Conservation (phyloP, 2,888 invertebrate species). For the Volucella bombylans region DNA sequence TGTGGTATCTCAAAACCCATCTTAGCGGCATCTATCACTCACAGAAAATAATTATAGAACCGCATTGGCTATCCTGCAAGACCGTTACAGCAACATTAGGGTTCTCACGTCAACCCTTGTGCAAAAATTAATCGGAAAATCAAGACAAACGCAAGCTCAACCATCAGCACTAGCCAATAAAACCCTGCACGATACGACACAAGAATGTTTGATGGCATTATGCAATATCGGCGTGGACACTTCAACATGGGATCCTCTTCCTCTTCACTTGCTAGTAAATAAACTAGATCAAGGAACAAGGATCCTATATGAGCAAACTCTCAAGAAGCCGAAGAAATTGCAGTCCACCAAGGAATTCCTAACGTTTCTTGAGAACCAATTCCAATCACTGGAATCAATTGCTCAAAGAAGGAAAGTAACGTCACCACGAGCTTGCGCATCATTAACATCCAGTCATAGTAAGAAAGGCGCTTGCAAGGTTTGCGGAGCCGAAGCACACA, state of each 20-base stretch:
- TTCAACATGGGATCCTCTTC: slow-evolving; percentile 16
- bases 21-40: too few relatives aligned
- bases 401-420: too few relatives aligned
- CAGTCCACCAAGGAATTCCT: slow-evolving; percentile 28
- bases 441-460: neutral
- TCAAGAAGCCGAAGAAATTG: slow-evolving; percentile 36
- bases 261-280: slow-evolving; percentile 28
- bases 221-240: slow-evolving; percentile 14
- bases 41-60: too few relatives aligned
- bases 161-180: too few relatives aligned
- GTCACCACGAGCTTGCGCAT: too few relatives aligned
- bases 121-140: slow-evolving; percentile 40
- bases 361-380: neutral
- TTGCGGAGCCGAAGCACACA: slow-evolving; percentile 11
- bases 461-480: slow-evolving; percentile 1
- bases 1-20: slow-evolving; percentile 57
- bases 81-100: slow-evolving; percentile 46
- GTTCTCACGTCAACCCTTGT: slow-evolving; percentile 42
- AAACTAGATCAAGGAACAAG: slow-evolving; percentile 46
- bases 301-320: slow-evolving; percentile 40
- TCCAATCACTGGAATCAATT: too few relatives aligned
- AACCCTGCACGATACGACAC: slow-evolving; percentile 34
- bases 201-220: slow-evolving; percentile 7
- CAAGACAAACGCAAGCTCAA: neutral
- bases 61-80: slow-evolving; percentile 46